These are phyloP conservation scores for Diglossa cyanea DNA, from an alignment of 2,797 vertebrate genomes.

Conservation along the genomic window DNA sequence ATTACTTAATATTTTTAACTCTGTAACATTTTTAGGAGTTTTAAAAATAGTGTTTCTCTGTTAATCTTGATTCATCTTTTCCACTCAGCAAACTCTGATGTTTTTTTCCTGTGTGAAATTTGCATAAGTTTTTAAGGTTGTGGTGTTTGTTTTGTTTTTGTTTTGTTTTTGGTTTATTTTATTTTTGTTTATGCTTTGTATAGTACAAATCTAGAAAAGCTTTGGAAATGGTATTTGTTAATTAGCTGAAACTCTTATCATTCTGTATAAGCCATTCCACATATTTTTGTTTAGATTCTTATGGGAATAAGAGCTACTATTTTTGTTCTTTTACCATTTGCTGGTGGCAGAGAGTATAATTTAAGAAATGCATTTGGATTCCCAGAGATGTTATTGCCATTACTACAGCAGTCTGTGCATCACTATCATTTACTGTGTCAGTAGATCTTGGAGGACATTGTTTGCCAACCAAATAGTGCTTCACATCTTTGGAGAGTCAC, in stretches of 20 bases:
- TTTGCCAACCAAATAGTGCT: background rate
- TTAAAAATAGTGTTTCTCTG: constrained; percentile 28
- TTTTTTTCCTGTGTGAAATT: background rate
- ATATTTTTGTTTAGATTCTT: background rate
- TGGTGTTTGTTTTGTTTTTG: background rate
- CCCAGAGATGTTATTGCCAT: background rate
- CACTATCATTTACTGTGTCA: background rate
- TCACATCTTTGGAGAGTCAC: background rate
- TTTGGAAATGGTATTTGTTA: background rate
- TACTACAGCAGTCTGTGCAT: background rate
- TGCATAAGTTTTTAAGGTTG: background rate
- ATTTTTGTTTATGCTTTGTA: background rate
- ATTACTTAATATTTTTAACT: constrained; percentile 17
- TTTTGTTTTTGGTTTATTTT: background rate
- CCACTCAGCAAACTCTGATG: background rate
- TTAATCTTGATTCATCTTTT: constrained; percentile 43
- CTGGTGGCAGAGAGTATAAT: background rate
- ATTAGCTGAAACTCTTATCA: background rate
- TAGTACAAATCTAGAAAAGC: background rate
- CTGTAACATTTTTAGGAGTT: background rate
- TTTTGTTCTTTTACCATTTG: constrained; percentile 4
- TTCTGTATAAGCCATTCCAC: background rate
- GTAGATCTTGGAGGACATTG: background rate
- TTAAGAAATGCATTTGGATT: background rate
- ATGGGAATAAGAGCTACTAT: background rate